Evolutionary conservation across 2,113 vertebrate species (phyloP).

Genomic region (Psilopogon haemacephalus): DNA sequence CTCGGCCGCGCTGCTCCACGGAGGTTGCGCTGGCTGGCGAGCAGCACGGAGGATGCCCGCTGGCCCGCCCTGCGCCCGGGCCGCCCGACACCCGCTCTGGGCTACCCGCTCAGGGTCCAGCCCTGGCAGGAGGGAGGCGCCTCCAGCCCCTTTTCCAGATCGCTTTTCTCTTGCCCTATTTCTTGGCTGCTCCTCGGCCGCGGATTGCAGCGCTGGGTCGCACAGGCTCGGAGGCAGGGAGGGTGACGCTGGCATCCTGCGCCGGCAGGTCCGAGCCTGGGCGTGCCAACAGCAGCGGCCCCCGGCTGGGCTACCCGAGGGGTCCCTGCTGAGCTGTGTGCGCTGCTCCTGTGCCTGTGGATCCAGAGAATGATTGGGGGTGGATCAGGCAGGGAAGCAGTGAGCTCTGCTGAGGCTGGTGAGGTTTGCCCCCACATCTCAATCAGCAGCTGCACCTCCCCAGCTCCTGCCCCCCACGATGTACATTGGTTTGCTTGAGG

Average conservation of each 20-base stretch:
- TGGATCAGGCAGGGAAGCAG: background rate
- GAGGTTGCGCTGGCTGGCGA: accelerated
- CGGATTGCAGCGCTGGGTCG: accelerated
- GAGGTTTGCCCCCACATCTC: accelerated
- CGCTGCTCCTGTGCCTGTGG: accelerated
- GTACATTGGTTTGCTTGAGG: background rate
- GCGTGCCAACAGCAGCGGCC: background rate
- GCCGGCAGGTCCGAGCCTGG: background rate
- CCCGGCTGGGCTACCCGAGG: accelerated
- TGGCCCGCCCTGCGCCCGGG: accelerated
- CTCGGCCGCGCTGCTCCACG: accelerated
- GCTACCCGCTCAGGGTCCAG: background rate
- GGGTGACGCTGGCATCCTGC: background rate
- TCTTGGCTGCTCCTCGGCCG: background rate
- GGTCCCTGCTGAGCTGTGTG: background rate
- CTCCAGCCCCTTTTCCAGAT: background rate
- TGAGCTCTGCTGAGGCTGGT: background rate
- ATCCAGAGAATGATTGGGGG: no score
- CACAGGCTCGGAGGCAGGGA: accelerated
- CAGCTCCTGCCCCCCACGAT: accelerated
- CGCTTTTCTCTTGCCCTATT: background rate
- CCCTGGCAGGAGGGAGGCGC: background rate
- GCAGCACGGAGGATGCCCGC: background rate
- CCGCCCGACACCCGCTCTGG: background rate
- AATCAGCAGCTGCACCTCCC: accelerated